Conservation (phyloP, 1,140 invertebrate species). For the Goniozus legneri region DNA sequence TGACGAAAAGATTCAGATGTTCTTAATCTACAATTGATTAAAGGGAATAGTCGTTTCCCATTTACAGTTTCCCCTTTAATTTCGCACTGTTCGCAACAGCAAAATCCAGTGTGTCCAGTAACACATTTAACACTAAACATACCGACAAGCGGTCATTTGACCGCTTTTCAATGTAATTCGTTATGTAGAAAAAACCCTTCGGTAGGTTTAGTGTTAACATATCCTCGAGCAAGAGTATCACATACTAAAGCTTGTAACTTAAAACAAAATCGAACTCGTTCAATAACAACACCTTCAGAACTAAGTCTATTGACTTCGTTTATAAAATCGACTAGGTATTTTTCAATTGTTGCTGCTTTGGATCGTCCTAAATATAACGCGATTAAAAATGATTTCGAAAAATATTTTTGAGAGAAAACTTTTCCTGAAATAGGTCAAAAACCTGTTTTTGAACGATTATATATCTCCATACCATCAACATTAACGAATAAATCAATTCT, state of each 20-base stretch:
- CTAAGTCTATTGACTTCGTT: background rate
- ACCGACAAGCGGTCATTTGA: too few species aligned
- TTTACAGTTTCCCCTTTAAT: conserved; percentile 8
- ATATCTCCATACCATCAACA: too few species aligned
- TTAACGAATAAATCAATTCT: too few species aligned
- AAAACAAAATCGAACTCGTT: background rate
- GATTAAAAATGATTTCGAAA: too few species aligned
- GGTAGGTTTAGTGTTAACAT: too few species aligned
- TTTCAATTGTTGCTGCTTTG: background rate
- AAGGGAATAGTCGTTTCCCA: conserved; percentile 3
- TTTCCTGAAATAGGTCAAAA: too few species aligned
- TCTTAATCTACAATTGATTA: background rate
- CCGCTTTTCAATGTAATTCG: too few species aligned
- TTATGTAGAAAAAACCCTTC: too few species aligned
- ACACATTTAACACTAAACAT: too few species aligned
- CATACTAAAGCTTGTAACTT: background rate
- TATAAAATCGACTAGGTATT: conserved; percentile 4
- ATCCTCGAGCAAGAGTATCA: conserved; percentile 5
- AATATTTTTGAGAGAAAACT: too few species aligned
- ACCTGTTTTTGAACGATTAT: too few species aligned
- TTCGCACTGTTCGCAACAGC: conserved; percentile 5
- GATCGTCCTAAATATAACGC: conserved; percentile 8
- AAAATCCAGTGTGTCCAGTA: conserved; percentile 3
- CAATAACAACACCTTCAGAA: background rate
- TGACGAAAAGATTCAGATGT: background rate